A percentile compares a stretch with the other conserved stretches of the same genome.
Conservation (phyloP, 35 echinoderm and acorn worm species). For the Ophioderma brevispina region DNA sequence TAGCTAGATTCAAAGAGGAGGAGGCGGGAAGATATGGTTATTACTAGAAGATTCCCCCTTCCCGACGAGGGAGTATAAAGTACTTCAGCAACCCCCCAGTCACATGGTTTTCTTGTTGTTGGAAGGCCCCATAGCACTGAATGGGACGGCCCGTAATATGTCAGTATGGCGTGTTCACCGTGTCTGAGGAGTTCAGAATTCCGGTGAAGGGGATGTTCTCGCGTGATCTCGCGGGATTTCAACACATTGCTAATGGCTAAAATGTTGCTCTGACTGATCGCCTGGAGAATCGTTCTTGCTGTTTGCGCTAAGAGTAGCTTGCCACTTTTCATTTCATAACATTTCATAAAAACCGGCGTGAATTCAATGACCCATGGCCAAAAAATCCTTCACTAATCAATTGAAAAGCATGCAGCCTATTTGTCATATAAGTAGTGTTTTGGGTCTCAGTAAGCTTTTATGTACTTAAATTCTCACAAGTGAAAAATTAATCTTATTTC, state of each 20-base stretch:
- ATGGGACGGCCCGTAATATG: background rate
- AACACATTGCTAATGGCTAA: background rate
- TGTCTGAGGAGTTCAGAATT: background rate
- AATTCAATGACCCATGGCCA: background rate
- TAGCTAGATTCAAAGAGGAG: conserved; percentile 1
- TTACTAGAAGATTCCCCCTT: background rate
- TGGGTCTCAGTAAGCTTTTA: too few relatives aligned
- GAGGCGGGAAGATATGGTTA: conserved; percentile 4
- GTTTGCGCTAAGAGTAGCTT: background rate
- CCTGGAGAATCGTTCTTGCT: background rate
- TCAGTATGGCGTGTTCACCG: background rate
- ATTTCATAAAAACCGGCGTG: background rate
- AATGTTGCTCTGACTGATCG: background rate
- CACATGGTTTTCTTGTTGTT: conserved; percentile 5
- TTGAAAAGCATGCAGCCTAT: conserved; percentile 2
- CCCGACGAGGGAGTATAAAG: background rate
- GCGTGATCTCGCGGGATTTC: background rate
- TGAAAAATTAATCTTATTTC: background rate
- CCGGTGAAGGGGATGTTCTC: conserved; percentile 7
- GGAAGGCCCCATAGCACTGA: conserved; percentile 8
- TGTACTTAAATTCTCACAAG: background rate
- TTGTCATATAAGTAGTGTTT: background rate
- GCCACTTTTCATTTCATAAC: conserved; percentile 3
- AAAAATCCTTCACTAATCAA: background rate
- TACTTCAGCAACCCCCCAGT: background rate